These are phyloP conservation scores for Pogonocherus hispidulus DNA, from an alignment of 2,888 invertebrate genomes.

Conservation along the genomic window DNA sequence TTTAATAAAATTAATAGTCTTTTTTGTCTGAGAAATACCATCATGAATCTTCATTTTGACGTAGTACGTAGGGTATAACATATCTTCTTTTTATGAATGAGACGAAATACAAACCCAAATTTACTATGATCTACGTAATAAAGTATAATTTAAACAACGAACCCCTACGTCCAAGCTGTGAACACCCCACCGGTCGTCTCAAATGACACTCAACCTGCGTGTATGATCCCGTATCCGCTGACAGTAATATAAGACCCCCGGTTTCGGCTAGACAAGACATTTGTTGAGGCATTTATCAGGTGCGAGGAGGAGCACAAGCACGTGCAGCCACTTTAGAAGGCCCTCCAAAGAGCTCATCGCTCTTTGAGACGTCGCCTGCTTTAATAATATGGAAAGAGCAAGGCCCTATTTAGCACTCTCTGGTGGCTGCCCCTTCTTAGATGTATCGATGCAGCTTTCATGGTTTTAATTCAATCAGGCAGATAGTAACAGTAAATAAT, in stretches of 20 bases:
- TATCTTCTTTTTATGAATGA: too few relatives aligned
- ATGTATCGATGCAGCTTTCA: slow-evolving; percentile 35
- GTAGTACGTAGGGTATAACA: too few relatives aligned
- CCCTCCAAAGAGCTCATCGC: slow-evolving; percentile 27
- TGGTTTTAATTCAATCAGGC: slow-evolving; percentile 31
- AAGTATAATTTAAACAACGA: too few relatives aligned
- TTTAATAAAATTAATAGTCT: too few relatives aligned
- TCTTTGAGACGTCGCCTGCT: slow-evolving; percentile 29
- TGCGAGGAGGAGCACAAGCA: slow-evolving; percentile 31
- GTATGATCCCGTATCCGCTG: slow-evolving; percentile 27
- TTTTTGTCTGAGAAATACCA: too few relatives aligned
- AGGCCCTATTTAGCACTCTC: slow-evolving; percentile 29
- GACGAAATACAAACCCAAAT: too few relatives aligned
- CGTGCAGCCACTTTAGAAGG: slow-evolving; percentile 34
- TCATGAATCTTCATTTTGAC: too few relatives aligned
- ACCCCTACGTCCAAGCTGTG: neutral
- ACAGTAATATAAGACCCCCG: slow-evolving; percentile 28
- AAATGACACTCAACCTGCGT: slow-evolving; percentile 1
- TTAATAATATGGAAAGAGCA: slow-evolving; percentile 26
- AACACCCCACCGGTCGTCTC: slow-evolving; percentile 12
- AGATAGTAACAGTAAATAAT: slow-evolving; percentile 20
- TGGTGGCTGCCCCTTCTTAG: slow-evolving; percentile 19
- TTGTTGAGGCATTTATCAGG: slow-evolving; percentile 46
- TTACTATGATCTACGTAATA: too few relatives aligned
- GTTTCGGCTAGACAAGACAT: slow-evolving; percentile 32